These are phyloP conservation scores for Cistogaster globosa DNA, from an alignment of 2,888 invertebrate genomes.

Conservation along the genomic window DNA sequence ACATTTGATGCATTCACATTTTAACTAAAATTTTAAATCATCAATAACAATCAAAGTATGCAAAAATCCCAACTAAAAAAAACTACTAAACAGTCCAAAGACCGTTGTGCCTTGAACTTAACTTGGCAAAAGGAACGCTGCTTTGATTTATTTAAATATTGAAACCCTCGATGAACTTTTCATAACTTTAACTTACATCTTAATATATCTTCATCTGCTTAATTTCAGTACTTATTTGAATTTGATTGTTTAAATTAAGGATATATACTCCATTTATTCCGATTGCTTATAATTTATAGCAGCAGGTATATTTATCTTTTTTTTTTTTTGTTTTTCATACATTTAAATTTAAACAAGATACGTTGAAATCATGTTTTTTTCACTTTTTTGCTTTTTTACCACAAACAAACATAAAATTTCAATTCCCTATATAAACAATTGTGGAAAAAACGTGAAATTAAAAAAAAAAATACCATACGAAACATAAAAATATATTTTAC, in stretches of 20 bases:
- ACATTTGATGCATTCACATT: too few species aligned
- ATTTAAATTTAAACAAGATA: constrained; percentile 56
- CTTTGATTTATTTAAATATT: too few species aligned
- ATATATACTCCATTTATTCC: not conserved
- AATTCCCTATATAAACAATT: constrained; percentile 48
- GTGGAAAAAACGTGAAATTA: constrained; percentile 18
- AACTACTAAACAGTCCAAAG: too few species aligned
- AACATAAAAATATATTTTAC: constrained; percentile 41
- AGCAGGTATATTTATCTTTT: not conserved
- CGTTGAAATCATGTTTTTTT: constrained; percentile 11
- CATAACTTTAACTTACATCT: too few species aligned
- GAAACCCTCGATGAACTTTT: too few species aligned
- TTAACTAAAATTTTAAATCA: too few species aligned
- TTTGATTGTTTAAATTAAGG: not conserved
- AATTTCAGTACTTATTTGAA: not conserved
- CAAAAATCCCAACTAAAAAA: too few species aligned
- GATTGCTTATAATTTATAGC: constrained; percentile 35
- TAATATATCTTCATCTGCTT: too few species aligned
- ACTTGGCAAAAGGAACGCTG: too few species aligned
- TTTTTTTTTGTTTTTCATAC: constrained; percentile 5
- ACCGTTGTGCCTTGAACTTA: too few species aligned
- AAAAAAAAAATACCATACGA: constrained; percentile 27
- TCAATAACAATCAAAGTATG: too few species aligned
- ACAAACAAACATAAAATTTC: constrained; percentile 63
- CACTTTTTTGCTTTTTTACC: constrained; percentile 26